phyloP scores from a whole-genome alignment of 37 sponge, comb jelly and placozoan species.

The Spongilla lacustris region DNA sequence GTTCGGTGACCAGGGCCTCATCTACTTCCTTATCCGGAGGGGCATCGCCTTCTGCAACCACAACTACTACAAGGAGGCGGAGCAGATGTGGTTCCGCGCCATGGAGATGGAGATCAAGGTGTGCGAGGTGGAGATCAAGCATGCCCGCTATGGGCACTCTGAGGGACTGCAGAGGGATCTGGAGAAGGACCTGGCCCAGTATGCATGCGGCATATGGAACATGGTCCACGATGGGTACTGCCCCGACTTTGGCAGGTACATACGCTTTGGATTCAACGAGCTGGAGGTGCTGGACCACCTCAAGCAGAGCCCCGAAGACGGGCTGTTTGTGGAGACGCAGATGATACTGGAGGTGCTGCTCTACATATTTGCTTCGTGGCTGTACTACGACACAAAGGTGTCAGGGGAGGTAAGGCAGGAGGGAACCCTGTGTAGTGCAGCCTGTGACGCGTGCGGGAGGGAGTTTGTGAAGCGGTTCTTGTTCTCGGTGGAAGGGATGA shows the following conservation, averaged over 20 bases:
- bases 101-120: conserved; percentile 70
- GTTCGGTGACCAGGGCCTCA: conserved; percentile 66
- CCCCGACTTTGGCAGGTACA: conserved; percentile 56
- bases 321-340: conserved; percentile 49
- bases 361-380: conserved; percentile 67
- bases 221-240: conserved; percentile 58
- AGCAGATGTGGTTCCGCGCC: conserved; percentile 65
- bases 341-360: conserved; percentile 49
- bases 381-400: conserved; percentile 33
- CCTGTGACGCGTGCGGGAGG: conserved; percentile 42
- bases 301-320: conserved; percentile 45
- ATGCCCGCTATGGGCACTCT: conserved; percentile 59
- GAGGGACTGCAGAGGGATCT: conserved; percentile 73
- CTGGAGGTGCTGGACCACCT: conserved; percentile 60
- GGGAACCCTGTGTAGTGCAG: conserved; percentile 5
- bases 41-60: conserved; percentile 52
- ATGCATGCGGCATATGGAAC: conserved; percentile 59
- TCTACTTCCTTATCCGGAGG: conserved; percentile 67
- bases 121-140: conserved; percentile 55
- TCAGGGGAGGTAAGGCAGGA: conserved; percentile 10
- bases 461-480: conserved; percentile 57
- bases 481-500: conserved; percentile 12
- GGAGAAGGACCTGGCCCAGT: conserved; percentile 75
- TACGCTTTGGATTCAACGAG: conserved; percentile 66
- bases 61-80: conserved; percentile 31